Base-by-base conservation (phyloP, 2,888 invertebrate genomes). In the Eristalinus sepulchralis region DNA sequence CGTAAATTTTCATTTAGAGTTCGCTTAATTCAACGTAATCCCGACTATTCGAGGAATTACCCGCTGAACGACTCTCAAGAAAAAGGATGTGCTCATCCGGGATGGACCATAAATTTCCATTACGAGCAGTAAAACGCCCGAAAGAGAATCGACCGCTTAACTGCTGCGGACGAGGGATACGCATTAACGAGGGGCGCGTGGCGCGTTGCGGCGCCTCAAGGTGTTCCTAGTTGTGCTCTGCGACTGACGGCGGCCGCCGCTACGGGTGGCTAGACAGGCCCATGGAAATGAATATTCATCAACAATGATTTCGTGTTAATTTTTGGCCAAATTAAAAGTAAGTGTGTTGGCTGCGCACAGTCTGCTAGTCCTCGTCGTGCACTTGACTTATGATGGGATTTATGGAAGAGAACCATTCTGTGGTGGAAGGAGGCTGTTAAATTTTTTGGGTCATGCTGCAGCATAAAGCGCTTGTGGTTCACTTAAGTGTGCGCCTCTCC, bases 61-160 rank as follows among this genome's bases (percentile, higher is more conserved):
- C 2, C 53, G 27, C 31, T 34, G 59, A 64, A 27, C 64, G 33
- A 10, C 60, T 60, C 22, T 27, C 27, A 8, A 17, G 20, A 33
- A n/a, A 39, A 60, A 53, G 59, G 70, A 63, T 82, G 53, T 57
- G 70, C 17, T 70, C 53, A 64, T 60, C 31, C 63, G 47, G 62
- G 63, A 78, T 31, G 27, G 73, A 59, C 59, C 60, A 78, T 79
- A 79, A 83, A 79, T 79, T 79, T 64, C 64, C 83, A 83, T 83
- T 73, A 64, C 36, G 47, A 20, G 4, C 39, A 64, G 64, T 59
- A 36, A 60, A 73, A 73, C 47, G 64, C 64, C 39, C 10, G 57
- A 57, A 57, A 47, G 59, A 79, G 73, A 47, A 17, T 55, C 60
- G 36, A 11, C 6, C 55, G 20, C 10, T 10, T 24, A 1, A 8